phyloP scores from a whole-genome alignment of 2,113 vertebrate species.

The Malaclemys terrapin region DNA sequence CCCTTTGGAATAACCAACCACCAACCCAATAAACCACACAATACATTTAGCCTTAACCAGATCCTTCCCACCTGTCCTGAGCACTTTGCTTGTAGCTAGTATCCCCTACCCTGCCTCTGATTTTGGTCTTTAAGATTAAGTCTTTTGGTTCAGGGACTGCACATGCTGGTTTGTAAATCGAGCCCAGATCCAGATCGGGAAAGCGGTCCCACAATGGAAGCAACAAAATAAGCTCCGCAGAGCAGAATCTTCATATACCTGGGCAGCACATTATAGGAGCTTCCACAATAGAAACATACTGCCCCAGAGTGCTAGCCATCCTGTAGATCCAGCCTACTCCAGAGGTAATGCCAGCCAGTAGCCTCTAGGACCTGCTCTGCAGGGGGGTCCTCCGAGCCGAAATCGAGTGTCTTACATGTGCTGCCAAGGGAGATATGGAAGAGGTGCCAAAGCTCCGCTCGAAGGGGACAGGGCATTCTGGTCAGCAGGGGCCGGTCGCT shows the following conservation, averaged over 20 bases:
- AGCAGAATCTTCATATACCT: accelerated
- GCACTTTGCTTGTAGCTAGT: not conserved
- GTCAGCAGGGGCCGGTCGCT: not conserved
- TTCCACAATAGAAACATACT: not conserved
- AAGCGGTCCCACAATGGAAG: not conserved
- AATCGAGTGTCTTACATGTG: not conserved
- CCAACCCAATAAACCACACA: too few relatives aligned
- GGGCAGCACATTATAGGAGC: not conserved
- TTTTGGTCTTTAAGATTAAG: not conserved
- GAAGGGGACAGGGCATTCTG: not conserved
- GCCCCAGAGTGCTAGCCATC: not conserved
- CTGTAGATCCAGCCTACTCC: not conserved
- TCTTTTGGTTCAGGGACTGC: not conserved
- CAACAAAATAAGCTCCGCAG: not conserved
- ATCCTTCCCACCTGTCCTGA: not conserved
- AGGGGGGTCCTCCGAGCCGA: not conserved
- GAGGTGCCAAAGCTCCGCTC: not conserved
- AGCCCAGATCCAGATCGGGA: not conserved
- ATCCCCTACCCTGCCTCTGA: not conserved
- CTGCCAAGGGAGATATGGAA: not conserved
- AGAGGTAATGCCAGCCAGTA: not conserved
- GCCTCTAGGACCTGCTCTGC: not conserved
- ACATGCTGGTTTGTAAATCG: not conserved
- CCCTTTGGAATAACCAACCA: not conserved
- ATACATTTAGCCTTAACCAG: not conserved